Evolutionary conservation across 1,140 invertebrate genomes (phyloP), one percentile per base, ranked within the genome.

Genomic region (Plectrocnemia conspersa): DNA sequence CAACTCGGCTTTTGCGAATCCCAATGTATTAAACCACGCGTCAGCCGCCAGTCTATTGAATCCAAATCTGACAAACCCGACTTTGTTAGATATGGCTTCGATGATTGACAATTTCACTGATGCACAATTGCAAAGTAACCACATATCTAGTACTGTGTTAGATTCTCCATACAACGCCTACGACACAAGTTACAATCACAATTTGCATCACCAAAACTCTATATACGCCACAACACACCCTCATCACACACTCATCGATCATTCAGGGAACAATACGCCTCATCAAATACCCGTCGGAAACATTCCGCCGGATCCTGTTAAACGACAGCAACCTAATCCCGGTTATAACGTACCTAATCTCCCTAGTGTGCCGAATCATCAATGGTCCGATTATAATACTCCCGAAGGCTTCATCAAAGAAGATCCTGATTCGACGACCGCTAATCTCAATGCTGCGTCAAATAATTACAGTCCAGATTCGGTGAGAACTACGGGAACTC

Each of bases 131-230:
- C 86, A 89, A 69, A 88, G 85, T 63, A 87, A 86, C 65, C 83
- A 89, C 71, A 86, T 89, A 42, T 87, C 86, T 29, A 88, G 85
- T 44, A 89, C 86, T 1, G 86, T 88, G 2, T 66, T 86, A 53
- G 85, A 89, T 65, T 86, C 85, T 56, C 85, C 85, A 25, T 80
- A 81, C 45, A 75, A 75, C 61, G 50, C 73, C 3, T 75, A 75
- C 38, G 73, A 76, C 32, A 72, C 75, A 63, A 71, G 64, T 52
- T 74, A 73, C 59, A 73, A 70, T 59, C 60, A 57, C 23, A 59
- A 59, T 56, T 54, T 76, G 9, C 73, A 76, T 59, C 72, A 74
- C 56, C 73, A 74, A 61, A 72, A 68, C 54, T 54, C 66, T 18
- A 45, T 75, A n/a, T 76, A 73, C 40, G 68, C 69, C 48, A 63